Percentiles rank a stretch among this genome's conserved stretches.
These are phyloP conservation scores for Chaetorhynchus papuensis DNA, from an alignment of 2,113 vertebrate species.

Conservation along the genomic window DNA sequence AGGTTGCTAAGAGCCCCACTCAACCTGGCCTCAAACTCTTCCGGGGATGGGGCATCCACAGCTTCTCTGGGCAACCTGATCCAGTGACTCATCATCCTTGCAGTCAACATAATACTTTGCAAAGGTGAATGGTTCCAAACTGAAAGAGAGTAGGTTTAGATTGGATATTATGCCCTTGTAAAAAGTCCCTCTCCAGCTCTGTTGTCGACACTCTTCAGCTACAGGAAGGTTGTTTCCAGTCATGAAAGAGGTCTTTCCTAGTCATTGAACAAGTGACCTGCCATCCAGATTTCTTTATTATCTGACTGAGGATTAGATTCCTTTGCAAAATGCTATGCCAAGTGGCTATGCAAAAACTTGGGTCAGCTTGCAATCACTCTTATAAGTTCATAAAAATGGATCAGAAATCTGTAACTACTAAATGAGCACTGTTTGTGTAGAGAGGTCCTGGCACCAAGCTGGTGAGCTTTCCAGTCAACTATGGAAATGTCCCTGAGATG, in stretches of 20 bases:
- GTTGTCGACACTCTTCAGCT: too few species aligned
- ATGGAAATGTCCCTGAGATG: too few species aligned
- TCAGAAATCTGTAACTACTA: neutral
- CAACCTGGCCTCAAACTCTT: neutral
- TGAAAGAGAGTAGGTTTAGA: too few species aligned
- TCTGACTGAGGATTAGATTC: neutral
- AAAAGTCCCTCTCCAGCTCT: neutral
- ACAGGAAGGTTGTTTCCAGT: neutral
- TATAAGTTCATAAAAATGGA: neutral
- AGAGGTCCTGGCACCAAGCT: neutral
- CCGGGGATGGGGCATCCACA: neutral
- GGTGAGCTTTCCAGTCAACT: neutral
- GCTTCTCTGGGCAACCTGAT: neutral
- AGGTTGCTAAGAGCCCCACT: neutral
- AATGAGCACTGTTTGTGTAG: neutral
- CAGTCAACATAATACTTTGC: neutral
- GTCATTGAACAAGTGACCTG: neutral
- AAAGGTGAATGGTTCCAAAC: too few species aligned
- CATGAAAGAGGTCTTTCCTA: neutral
- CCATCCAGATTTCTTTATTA: neutral
- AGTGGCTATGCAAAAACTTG: neutral
- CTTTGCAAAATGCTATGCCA: neutral
- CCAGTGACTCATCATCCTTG: neutral
- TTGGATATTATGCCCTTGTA: too few species aligned
- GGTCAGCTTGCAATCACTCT: fast-evolving